A percentile compares a stretch with the other conserved stretches of the same genome.
These are phyloP conservation scores for Ditula angustiorana DNA, from an alignment of 2,888 invertebrate species.

Conservation along the genomic window DNA sequence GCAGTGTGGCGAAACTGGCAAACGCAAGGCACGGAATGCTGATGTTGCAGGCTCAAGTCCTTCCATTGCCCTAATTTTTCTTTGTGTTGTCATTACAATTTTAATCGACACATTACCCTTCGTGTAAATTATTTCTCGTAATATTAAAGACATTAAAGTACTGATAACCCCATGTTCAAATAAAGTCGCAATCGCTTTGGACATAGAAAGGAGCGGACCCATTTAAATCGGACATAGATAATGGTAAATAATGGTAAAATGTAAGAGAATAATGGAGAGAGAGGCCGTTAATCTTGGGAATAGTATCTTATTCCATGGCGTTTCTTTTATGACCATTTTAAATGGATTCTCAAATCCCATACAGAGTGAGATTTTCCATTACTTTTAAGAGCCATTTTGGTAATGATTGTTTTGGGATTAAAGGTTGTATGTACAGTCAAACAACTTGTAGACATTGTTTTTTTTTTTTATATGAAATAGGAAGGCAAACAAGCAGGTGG, in stretches of 20 bases:
- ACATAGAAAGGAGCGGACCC: conserved; percentile 10
- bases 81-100: not conserved
- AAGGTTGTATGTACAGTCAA: not conserved
- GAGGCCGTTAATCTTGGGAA: conserved; percentile 28
- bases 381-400: not conserved
- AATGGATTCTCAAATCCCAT: conserved; percentile 27
- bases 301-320: conserved; percentile 26
- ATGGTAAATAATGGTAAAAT: conserved; percentile 36
- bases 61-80: too few species aligned
- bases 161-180: conserved; percentile 3
- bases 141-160: not conserved
- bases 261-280: conserved; percentile 31
- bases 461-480: too few species aligned
- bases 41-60: too few species aligned
- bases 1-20: too few species aligned
- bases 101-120: not conserved
- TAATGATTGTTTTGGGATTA: conserved; percentile 1
- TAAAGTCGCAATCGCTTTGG: conserved; percentile 16
- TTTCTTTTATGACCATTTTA: conserved; percentile 32
- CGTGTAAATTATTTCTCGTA: too few species aligned
- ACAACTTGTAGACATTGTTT: not conserved
- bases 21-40: too few species aligned
- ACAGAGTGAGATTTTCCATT: conserved; percentile 16
- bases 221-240: conserved; percentile 37
- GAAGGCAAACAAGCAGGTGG: too few species aligned